These are phyloP conservation scores for Ichneumon xanthorius DNA, from an alignment of 2,888 invertebrate genomes.

Conservation along the genomic window DNA sequence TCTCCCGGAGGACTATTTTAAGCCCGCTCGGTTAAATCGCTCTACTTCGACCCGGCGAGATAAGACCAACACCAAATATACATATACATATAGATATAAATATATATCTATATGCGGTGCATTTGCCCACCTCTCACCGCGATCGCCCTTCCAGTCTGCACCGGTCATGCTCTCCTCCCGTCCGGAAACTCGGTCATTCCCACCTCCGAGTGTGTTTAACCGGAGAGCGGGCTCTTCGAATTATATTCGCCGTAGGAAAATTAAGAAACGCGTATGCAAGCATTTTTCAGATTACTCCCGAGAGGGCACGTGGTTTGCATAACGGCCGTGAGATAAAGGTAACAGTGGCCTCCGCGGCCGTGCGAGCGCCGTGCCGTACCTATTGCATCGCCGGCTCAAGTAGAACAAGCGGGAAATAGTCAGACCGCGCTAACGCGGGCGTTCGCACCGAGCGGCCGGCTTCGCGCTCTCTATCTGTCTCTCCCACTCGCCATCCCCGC, in stretches of 20 bases:
- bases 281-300: constrained; percentile 61
- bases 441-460: constrained; percentile 1
- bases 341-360: constrained; percentile 29
- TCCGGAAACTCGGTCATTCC: constrained; percentile 16
- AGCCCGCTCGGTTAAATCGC: constrained; percentile 66
- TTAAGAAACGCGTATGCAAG: constrained; percentile 63
- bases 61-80: constrained; percentile 60
- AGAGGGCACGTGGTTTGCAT: constrained; percentile 54
- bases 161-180: not conserved
- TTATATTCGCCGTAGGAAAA: constrained; percentile 56
- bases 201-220: not conserved
- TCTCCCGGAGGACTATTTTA: constrained; percentile 66
- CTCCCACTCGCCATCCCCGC: not conserved
- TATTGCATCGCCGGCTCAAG: constrained; percentile 16
- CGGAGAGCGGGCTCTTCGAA: constrained; percentile 14
- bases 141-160: constrained; percentile 23
- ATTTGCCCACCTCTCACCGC: constrained; percentile 22
- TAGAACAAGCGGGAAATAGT: constrained; percentile 56
- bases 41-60: constrained; percentile 64
- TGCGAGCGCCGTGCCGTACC: not conserved
- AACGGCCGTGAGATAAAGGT: constrained; percentile 61
- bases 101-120: constrained; percentile 8
- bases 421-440: constrained; percentile 27
- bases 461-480: constrained; percentile 4
- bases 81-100: too few relatives aligned